Conservation (phyloP, 2,113 vertebrate species). For the Aspiorhynchus laticeps region DNA sequence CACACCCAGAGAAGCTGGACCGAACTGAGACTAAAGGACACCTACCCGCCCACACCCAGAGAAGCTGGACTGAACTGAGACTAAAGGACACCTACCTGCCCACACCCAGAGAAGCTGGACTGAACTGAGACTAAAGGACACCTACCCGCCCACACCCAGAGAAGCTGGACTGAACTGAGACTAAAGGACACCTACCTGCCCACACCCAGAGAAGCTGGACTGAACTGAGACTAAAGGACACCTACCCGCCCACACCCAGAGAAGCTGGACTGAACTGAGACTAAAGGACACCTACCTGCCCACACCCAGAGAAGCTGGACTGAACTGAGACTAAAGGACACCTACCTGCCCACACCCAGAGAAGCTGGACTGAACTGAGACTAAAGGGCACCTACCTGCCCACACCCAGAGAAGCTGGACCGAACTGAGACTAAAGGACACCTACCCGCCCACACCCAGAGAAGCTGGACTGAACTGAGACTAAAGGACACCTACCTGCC, state of each 20-base stretch:
- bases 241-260: no score
- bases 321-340: slow-evolving; percentile 95
- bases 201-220: slow-evolving; percentile 86
- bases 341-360: no score
- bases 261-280: slow-evolving; percentile 90
- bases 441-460: no score
- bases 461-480: slow-evolving; percentile 90
- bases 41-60: no score
- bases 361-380: slow-evolving; percentile 90
- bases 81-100: no score
- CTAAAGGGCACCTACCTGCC: no score
- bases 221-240: slow-evolving; percentile 95
- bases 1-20: slow-evolving; percentile 86
- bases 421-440: slow-evolving; percentile 95
- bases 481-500: no score
- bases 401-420: slow-evolving; percentile 86
- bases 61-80: slow-evolving; percentile 90
- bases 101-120: slow-evolving; percentile 86
- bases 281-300: no score
- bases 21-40: slow-evolving; percentile 95
- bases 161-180: slow-evolving; percentile 90
- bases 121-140: slow-evolving; percentile 95
- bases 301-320: slow-evolving; percentile 86
- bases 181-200: no score
- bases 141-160: no score